Evolutionary conservation across 30 jellyfish, hydroid and myxozoan genomes (phyloP), one percentile per base, ranked within the genome.

Genomic region (Turritopsis rubra): DNA sequence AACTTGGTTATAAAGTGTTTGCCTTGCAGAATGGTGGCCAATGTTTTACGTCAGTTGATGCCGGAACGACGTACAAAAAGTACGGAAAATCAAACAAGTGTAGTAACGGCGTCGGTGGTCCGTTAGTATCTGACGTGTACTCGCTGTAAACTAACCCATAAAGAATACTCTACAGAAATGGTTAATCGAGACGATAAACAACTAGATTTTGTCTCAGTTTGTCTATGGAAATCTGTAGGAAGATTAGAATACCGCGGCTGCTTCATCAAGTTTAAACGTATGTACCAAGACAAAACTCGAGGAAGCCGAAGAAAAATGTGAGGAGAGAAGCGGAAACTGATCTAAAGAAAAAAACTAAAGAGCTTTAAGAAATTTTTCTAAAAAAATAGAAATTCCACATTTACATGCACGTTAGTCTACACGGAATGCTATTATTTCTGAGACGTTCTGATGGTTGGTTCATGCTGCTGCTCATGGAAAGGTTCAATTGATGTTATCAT

Each of bases 21-120:
- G 97, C 96, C 24, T 54, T 91, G 21, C 93, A 91, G 82, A 87
- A 91, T 75, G 97, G 97, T 30, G 97, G 97, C 1, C 91, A 87
- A 52, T 91, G 97, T 80, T 75, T 91, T 84, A 84, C 96, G 52
- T 85, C 95, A 41, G 91, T 96, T 16, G 85, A 75, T 18, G 97
- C 97, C 25, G 84, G 72, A 19, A 27, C n/a, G 16, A 85, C 54
- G n/a, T 91, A 83, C 89, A 83, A 26, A 79, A 71, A 79, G 53
- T 78, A 31, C 52, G 97, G 97, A 3, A 75, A 83, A 17, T 87
- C 97, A 0, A 90, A 84, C n/a, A 79, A 87, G 29, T 91, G 97
- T 77, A 75, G 84, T 21, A 84, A 87, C 79, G 97, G 97, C 8
- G 82, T 91, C 21, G 97, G 97, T 21, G 94, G 94, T 1, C 86